Base-by-base conservation (phyloP, 1,140 invertebrate species). In the Episyrphus balteatus region DNA sequence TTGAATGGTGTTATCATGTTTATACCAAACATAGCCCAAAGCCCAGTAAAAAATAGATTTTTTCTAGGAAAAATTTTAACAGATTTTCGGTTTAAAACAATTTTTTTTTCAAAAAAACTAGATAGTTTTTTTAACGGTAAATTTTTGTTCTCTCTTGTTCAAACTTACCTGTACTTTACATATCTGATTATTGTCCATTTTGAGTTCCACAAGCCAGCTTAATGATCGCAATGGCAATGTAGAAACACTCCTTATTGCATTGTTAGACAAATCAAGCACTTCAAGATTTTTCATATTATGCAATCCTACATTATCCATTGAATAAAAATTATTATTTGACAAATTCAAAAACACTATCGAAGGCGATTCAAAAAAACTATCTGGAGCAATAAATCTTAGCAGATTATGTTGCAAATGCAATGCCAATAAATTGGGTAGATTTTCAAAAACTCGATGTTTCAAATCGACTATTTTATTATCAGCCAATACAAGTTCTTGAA, bases 171-270 rank as follows among this genome's bases (percentile, higher is more conserved):
- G 74, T 46, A 86, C 78, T 5, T 75, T 69, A 57, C 83, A 86
- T 55, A 86, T 83, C 37, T 75, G 71, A 70, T 86, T 86, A 57
- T 83, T 79, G 59, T 86, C 82, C 70, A 86, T 75, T 73, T 86
- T 84, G 1, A 92, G 63, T 61, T 91, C 86, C 1, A 90, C 84
- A 11, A 92, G 70, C 81, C 87, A 88, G 61, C 88, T 84, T 72
- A 92, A 80, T 21, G 73, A 64, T 17, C 75, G 73, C 6, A 82
- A 71, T 0, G 75, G 73, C 63, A 76, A 80, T 13, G 77, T 74
- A 12, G 78, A 77, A 1, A 93, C 73, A 53, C 75, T 75, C 2
- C 75, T 74, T n/a, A 93, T 68, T 41, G 76, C 77, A 63, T 92
- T 92, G 54, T 80, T 76, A 66, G 82, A 88, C 33, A 88, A 63